Evolutionary conservation across 2,797 vertebrate species (phyloP), one percentile per base, ranked within the genome.

Genomic region (Adrianichthys oophorus): DNA sequence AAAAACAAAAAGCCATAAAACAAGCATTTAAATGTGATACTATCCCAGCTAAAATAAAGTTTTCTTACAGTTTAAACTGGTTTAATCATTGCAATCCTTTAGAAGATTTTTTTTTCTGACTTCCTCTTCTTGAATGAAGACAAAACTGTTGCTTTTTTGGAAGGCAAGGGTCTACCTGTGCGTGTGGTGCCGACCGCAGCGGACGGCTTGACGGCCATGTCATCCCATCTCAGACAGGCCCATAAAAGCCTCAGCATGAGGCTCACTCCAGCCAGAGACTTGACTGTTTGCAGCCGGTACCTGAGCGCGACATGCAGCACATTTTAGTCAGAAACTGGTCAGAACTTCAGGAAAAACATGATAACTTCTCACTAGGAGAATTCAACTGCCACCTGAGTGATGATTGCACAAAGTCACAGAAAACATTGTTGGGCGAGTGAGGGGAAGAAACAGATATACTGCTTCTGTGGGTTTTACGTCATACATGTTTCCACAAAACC

Each of bases 161-260:
- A 19, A 4, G 41, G 15, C 17, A 15, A 18, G 42, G 10, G 19
- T 72, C 51, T 92, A 98, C 97, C 97, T 92, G 97, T 99, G 41
- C 96, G 93, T 0, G 97, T 97, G 17, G 94, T 95, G 59, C 95
- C 95, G 1, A 94, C 94, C 24, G 94, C 94, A 12, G 96, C 92
- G 0, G 96, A 97, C 1, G 97, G 95, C 85, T 99, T 99, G 52
- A 98, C 94, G 0, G 95, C 95, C 97, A 99, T 99, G 81, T 99
- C 97, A 48, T 99, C 97, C 97, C 97, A 99, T 55, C 96, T 91
- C 70, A 99, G 89, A 78, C 93, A 95, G 1, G 96, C 96, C 97
- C 97, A 99, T 41, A 99, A 83, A 10, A 99, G 91, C 40, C 97
- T 90, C 66, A 99, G 76, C 97, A 98, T 98, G 40, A 99, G 92